phyloP scores from a whole-genome alignment of 2,888 invertebrate species.

The Neoaliturus tenellus region DNA sequence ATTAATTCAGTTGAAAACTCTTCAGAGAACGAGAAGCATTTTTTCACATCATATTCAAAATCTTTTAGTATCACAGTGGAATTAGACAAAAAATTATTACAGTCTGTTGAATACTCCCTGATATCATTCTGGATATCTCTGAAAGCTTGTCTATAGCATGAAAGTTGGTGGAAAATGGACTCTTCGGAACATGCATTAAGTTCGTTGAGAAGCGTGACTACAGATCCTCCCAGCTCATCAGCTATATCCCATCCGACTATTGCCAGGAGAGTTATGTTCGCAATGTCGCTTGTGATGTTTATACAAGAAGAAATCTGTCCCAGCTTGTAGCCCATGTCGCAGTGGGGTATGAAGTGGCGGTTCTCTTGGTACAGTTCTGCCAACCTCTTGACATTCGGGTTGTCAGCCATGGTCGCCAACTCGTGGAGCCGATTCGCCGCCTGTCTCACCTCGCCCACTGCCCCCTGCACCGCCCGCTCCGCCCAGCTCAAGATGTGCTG shows the following conservation, averaged over 20 bases:
- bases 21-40: not conserved
- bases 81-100: not conserved
- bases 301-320: not conserved
- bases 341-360: not conserved
- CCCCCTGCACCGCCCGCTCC: not conserved
- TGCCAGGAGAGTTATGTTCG: not conserved
- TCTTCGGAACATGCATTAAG: not conserved
- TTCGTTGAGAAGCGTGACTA: not conserved
- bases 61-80: not conserved
- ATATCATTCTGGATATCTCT: constrained; percentile 19
- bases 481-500: not conserved
- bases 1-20: not conserved
- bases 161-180: not conserved
- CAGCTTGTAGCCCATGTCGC: not conserved
- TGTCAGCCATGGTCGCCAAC: not conserved
- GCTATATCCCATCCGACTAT: not conserved
- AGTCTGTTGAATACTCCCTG: constrained; percentile 5
- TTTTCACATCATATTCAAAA: not conserved
- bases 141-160: constrained; percentile 4
- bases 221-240: not conserved
- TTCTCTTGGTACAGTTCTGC: constrained; percentile 3
- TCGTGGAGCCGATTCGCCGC: not conserved
- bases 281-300: constrained; percentile 20
- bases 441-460: not conserved
- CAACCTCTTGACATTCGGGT: not conserved